These are phyloP conservation scores for Drosophila pseudotalamancana DNA, from an alignment of 2,888 invertebrate genomes.

Conservation along the genomic window DNA sequence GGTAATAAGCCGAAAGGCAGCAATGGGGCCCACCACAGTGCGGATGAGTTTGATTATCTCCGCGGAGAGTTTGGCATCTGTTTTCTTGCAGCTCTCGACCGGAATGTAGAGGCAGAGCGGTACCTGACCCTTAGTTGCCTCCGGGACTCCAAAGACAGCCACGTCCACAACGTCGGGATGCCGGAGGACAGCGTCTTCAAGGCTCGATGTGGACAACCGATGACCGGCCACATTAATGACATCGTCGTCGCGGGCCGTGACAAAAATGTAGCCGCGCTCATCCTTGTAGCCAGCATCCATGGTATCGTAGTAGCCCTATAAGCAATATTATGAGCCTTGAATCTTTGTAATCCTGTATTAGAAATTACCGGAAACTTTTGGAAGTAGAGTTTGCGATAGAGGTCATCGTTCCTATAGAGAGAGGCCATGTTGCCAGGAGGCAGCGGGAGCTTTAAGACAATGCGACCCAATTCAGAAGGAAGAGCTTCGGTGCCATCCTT, in stretches of 20 bases:
- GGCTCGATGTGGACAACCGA: conserved; percentile 93
- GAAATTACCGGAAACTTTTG: conserved; percentile 90
- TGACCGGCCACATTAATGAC: conserved; percentile 97
- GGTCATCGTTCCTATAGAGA: conserved; percentile 91
- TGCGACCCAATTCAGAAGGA: conserved; percentile 91
- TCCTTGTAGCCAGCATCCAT: conserved; percentile 97
- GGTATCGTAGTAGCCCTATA: conserved; percentile 89
- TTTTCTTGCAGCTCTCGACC: conserved; percentile 84
- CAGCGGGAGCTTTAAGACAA: conserved; percentile 93
- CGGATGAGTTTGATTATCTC: conserved; percentile 83
- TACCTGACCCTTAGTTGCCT: conserved; percentile 94
- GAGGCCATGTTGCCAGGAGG: conserved; percentile 95
- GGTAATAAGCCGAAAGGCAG: conserved; percentile 92
- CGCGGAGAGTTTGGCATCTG: conserved; percentile 81
- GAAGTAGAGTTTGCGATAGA: conserved; percentile 93
- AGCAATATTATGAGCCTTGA: background rate
- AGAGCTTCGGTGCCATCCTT: conserved; percentile 89
- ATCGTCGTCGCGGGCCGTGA: conserved; percentile 96
- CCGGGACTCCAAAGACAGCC: conserved; percentile 95
- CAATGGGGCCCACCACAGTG: conserved; percentile 89
- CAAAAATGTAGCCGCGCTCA: conserved; percentile 92
- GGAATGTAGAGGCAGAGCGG: conserved; percentile 94
- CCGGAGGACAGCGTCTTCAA: conserved; percentile 95
- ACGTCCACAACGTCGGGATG: conserved; percentile 94
- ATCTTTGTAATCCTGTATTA: conserved; percentile 61